Evolutionary conservation across 2,888 invertebrate genomes (phyloP).

Genomic region (Hypolimnas misippus): DNA sequence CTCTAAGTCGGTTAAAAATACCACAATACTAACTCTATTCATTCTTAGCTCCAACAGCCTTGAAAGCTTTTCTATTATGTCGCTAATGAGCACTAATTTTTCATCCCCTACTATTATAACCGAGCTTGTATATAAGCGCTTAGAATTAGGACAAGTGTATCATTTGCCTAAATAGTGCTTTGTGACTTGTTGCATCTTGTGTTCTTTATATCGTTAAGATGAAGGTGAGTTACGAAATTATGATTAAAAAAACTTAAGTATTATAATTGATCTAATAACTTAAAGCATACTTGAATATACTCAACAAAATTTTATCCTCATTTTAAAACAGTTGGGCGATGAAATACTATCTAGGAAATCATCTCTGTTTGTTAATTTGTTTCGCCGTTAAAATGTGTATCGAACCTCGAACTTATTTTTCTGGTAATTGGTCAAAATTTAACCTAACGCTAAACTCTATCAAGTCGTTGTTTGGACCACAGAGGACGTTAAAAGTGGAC

Average conservation of each 20-base stretch:
- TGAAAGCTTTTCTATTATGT: conserved; percentile 71
- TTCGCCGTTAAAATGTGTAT: no score
- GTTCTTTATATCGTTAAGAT: conserved; percentile 42
- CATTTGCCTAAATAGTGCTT: conserved; percentile 19
- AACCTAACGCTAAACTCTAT: no score
- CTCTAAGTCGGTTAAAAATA: background rate
- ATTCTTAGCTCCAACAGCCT: conserved; percentile 54
- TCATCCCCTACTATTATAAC: conserved; percentile 64
- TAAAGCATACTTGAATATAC: no score
- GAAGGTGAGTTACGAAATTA: conserved; percentile 50
- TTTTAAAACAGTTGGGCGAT: no score
- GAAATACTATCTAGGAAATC: no score
- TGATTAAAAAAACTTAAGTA: background rate
- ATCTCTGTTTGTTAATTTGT: no score
- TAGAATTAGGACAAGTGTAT: conserved; percentile 41
- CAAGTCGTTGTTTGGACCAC: no score
- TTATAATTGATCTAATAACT: no score
- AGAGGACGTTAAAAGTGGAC: no score
- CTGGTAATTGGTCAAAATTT: no score
- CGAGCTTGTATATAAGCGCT: conserved; percentile 64
- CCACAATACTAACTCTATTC: conserved; percentile 50
- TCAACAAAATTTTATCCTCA: no score
- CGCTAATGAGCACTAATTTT: conserved; percentile 67
- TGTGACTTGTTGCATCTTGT: conserved; percentile 30
- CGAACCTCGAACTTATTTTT: no score